phyloP scores from a whole-genome alignment of 2,888 invertebrate species.

The Machimus rusticus region DNA sequence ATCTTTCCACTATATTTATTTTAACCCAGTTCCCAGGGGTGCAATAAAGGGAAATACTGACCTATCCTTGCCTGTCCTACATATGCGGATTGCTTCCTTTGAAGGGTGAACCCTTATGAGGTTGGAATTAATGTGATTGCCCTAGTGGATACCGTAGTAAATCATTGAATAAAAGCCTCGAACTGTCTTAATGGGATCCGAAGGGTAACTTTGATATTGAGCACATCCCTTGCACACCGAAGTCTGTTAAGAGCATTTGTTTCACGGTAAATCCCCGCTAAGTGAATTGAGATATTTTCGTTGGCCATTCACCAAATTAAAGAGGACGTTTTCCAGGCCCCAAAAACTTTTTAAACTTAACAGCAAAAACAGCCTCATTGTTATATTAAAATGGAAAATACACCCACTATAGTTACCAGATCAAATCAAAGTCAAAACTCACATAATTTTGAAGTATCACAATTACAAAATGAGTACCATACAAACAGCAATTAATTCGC shows the following conservation, averaged over 20 bases:
- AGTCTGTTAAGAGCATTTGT: conserved; percentile 15
- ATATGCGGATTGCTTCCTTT: conserved; percentile 27
- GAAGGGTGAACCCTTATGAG: conserved; percentile 36
- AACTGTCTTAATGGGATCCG: conserved; percentile 30
- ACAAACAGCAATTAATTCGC: background rate
- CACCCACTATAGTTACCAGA: background rate
- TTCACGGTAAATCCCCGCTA: conserved; percentile 4
- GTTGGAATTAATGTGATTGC: conserved; percentile 40
- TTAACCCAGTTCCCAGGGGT: conserved; percentile 20
- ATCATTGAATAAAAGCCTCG: conserved; percentile 34
- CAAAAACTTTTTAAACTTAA: background rate
- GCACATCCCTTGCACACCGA: conserved; percentile 6
- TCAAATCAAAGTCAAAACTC: background rate
- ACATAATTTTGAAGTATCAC: background rate
- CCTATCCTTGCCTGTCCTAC: conserved; percentile 21
- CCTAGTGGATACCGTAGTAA: conserved; percentile 13
- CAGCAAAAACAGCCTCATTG: background rate
- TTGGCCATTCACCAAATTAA: background rate
- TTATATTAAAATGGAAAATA: background rate
- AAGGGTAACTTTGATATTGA: conserved; percentile 17
- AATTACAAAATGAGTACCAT: background rate
- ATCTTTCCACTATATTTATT: conserved; percentile 29
- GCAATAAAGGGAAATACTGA: conserved; percentile 35
- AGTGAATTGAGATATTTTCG: conserved; percentile 22
- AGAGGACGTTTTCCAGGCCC: background rate